Evolutionary conservation across 2,113 vertebrate genomes (phyloP), one percentile per base, ranked within the genome.

Genomic region (Vulpes vulpes): DNA sequence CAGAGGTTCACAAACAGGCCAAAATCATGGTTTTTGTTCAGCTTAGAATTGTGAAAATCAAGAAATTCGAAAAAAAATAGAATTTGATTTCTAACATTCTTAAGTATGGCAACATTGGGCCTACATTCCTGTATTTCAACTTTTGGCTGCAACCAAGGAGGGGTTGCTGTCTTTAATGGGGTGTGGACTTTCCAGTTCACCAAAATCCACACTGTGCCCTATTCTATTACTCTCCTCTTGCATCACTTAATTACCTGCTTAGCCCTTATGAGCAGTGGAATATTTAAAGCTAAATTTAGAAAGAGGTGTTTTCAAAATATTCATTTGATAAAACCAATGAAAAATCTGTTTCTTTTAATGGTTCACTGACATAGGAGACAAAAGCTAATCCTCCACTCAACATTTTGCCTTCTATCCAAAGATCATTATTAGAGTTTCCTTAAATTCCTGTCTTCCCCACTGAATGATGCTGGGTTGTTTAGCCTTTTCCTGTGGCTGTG

Each of bases 81-180:
- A 74, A 76, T 51, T 69, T 79, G 11, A 71, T 95, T 96, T 81
- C 51, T 93, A 65, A 60, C 38, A 93, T 43, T 89, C 53, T 78
- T 60, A 12, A 88, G 49, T 73, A 14, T 67, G 38, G 12, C 38
- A 57, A 49, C 25, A 25, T 19, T 76, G 43, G n/a, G 20, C 20
- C 22, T 78, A n/a, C 3, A 3, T 86, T 71, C 14, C 55, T 71
- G 8, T 69, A 16, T 71, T 20, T 88, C 38, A 30, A 12, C 14
- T 81, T 43, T 79, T 51, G 76, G 11, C 32, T 79, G 60, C 62
- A 86, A 5, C 35, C 69, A 38, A 84, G 38, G 19, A 94, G 32
- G 65, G 10, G 7, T 8, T 53, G 25, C 20, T 55, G 5, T 84
- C 57, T 14, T 65, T 19, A 15, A 6, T 8, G 5, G 55, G 51